Evolutionary conservation across 2,888 invertebrate genomes (phyloP), one percentile per base, ranked within the genome.

Genomic region (Andrena haemorrhoa): DNA sequence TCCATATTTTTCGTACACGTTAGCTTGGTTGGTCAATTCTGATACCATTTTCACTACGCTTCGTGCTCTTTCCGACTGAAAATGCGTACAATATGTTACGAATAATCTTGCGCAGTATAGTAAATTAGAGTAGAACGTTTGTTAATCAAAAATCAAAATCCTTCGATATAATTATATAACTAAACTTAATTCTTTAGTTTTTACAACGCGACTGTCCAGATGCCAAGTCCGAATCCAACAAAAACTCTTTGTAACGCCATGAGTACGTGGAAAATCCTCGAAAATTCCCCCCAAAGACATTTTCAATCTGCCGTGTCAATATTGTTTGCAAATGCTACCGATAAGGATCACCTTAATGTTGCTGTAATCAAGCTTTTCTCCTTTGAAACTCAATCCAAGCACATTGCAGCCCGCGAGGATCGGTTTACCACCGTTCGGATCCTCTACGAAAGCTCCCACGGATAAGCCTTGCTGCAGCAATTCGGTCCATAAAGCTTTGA

Each of bases 371-470:
- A 82, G 41, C 1, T 88, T 70, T 2, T 87, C 63, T 29, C 84
- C 85, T 29, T 89, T 87, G 0, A 75, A 53, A 6, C 51, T 70
- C 0, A 90, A 29, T 12, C 81, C 86, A 1, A 93, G 73, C 47
- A 92, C 81, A 83, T 94, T 94, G 4, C 91, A 66, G n/a, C 93
- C 94, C 0, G 92, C 94, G 5, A 94, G 85, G 70, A 91, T 88
- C 0, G 92, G 90, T 79, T 93, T 90, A 3, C 90, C 91, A 26
- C 90, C 90, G 1, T 88, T 79, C 0, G 89, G 88, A 82, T 93
- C 89, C 29, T 93, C 91, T 47, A 90, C 88, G 60, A 93, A 94
- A 41, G 94, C 94, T 6, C 88, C 93, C 33, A 94, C 79, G 2
- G 90, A 84, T 10, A 93, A 75, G 49, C 92, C 92, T 75, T 93